A percentile compares a stretch with the other conserved stretches of the same genome.
These are phyloP conservation scores for rat (Rattus norvegicus) DNA, from an alignment of 2,113 vertebrate genomes.

Conservation along the genomic window DNA sequence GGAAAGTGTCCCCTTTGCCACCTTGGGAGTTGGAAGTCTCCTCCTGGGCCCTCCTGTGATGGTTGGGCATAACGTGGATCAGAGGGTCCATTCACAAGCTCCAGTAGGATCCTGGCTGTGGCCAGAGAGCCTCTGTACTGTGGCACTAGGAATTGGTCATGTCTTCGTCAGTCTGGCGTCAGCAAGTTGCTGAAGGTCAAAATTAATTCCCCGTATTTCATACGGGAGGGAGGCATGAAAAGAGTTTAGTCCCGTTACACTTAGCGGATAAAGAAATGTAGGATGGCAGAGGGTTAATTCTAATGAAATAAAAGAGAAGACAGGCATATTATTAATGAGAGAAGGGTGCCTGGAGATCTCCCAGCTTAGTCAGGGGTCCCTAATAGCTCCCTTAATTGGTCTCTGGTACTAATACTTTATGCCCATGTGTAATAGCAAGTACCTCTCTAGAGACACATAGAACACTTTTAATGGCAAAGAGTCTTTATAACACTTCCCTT, in stretches of 20 bases:
- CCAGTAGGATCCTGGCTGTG: background rate
- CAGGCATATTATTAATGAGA: background rate
- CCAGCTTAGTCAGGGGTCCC: background rate
- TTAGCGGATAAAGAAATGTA: background rate
- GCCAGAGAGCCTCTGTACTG: background rate
- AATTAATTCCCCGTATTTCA: background rate
- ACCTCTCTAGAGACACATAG: background rate
- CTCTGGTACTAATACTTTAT: background rate
- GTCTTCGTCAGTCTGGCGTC: background rate
- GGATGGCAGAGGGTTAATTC: conserved; percentile 30
- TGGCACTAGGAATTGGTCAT: background rate
- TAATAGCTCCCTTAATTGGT: background rate
- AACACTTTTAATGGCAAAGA: background rate
- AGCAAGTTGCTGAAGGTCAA: background rate
- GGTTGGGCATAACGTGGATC: accelerated
- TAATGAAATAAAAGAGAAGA: background rate
- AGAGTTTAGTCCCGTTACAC: background rate
- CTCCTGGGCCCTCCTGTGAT: background rate
- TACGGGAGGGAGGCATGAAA: background rate
- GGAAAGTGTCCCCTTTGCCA: background rate
- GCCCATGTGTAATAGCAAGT: background rate
- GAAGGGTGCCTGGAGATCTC: background rate
- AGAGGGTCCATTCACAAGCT: background rate
- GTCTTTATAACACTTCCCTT: background rate
- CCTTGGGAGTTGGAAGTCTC: background rate